Base-by-base conservation (phyloP, 1,140 invertebrate species). In the Laupala kohalensis region DNA sequence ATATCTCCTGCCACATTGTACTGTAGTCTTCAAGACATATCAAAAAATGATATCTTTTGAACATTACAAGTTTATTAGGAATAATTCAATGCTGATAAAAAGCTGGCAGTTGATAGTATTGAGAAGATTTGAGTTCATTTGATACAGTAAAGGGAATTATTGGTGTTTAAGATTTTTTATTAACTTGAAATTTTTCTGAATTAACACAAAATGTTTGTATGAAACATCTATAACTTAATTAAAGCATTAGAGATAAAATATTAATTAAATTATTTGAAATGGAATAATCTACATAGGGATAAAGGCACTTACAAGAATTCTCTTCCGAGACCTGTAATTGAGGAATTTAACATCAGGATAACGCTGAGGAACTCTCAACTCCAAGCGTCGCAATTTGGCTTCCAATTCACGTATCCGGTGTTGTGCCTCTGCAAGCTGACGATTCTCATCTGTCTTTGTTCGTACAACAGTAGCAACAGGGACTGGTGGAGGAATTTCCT, bases 311-410 rank as follows among this genome's bases (percentile, higher is more conserved):
- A 95, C 92, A 79, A 97, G 82, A 76, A 98, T 96, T 73, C 95
- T 85, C 80, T 95, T 96, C 72, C 94, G 85, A 76, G 93, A 89
- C 78, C 93, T 91, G 79, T 96, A 96, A 76, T 93, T 94, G 12
- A 95, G 80, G 80, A 93, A 95, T 79, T 91, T 92, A 0, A 97
- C 93, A 77, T 92, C 88, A n/a, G 93, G 93, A 83, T 92, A 97
- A 74, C 88, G 90, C 77, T 94, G 94, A 5, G 91, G 89, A 64
- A 91, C 84, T 76, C 86, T 83, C 26, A 85, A 83, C 78, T 93
- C 92, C 64, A 94, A 79, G 25, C 85, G 81, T 29, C 84, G 82
- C 0, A 94, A 79, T 81, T 91, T 90, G 24, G 86, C 84, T 79
- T 93, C 90, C 64, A 95, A 77, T 27, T 88, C 82, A 65, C 82